Evolutionary conservation across 2,113 vertebrate species (phyloP), one percentile per base, ranked within the genome.

Genomic region (Tetrax tetrax): DNA sequence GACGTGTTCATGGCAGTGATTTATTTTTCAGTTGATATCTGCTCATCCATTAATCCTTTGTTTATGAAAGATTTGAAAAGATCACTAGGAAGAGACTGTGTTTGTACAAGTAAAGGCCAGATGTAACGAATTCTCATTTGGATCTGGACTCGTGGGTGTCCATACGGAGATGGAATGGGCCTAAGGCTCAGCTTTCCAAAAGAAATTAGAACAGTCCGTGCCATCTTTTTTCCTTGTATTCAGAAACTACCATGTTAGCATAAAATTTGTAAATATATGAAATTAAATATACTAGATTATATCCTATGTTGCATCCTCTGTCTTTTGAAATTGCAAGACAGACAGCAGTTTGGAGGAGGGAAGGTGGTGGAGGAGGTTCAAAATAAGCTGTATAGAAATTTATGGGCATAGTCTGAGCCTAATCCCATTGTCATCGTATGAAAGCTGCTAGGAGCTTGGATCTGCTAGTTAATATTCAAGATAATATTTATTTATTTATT

Each of bases 1-100:
- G 72, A 47, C 14, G 6, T 19, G 53, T 85, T 93, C 60, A 76
- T 63, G 87, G 65, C 57, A 90, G 17, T 78, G 50, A 75, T 79
- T 60, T 74, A 38, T 54, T 91, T 81, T 95, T 94, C 76, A 50
- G 29, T 91, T 90, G 66, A 69, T 80, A 76, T n/a, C 7, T 3
- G 48, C 85, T 95, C 78, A 96, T 78, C 35, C 1, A 0, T 64
- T 75, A 78, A 65, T 60, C 10, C 35, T 71, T 85, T 68, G 13
- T 10, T 89, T 87, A 14, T 1, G 10, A 76, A 81, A 66, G 10
- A 47, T 50, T 69, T 61, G 3, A 21, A 35, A 51, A 82, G 25
- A 43, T 69, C 14, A 1, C n/a, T 75, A 35, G 33, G 48, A 43
- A 14, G 43, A 48, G 38, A 3, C 48, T 71, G 27, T 48, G 15